Percentiles rank a stretch among this genome's conserved stretches.
phyloP scores from a whole-genome alignment of 1,140 invertebrate genomes.

The Drosophila baimaii region DNA sequence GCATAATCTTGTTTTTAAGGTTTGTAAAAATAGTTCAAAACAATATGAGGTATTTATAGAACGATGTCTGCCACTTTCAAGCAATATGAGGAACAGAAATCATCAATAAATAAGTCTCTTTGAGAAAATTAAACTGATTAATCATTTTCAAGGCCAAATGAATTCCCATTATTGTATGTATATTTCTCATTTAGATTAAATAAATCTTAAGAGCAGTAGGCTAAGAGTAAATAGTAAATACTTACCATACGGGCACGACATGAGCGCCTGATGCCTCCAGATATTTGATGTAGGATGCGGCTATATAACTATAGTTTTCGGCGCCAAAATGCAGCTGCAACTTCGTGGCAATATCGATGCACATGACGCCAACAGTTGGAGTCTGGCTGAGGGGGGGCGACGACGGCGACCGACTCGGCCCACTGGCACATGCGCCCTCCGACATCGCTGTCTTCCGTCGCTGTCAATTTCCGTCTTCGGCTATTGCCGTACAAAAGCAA shows the following conservation, averaged over 20 bases:
- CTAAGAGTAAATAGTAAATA: background rate
- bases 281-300: conserved; percentile 94
- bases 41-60: background rate
- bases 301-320: conserved; percentile 89
- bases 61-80: background rate
- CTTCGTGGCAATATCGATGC: conserved; percentile 86
- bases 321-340: conserved; percentile 83
- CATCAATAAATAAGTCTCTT: background rate
- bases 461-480: background rate
- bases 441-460: conserved; percentile 7
- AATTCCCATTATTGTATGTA: too few species aligned
- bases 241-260: conserved; percentile 93
- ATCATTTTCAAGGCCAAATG: background rate
- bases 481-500: background rate
- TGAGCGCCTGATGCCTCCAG: conserved; percentile 92
- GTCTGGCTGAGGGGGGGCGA: background rate
- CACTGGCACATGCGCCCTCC: conserved; percentile 4
- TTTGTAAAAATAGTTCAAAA: background rate
- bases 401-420: background rate
- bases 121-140: background rate
- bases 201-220: background rate
- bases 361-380: conserved; percentile 87
- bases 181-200: too few species aligned
- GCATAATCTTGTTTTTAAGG: background rate
- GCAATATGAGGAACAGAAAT: background rate